Evolutionary conservation across 1,140 invertebrate species (phyloP).

Genomic region (Drosophila rhopaloa): DNA sequence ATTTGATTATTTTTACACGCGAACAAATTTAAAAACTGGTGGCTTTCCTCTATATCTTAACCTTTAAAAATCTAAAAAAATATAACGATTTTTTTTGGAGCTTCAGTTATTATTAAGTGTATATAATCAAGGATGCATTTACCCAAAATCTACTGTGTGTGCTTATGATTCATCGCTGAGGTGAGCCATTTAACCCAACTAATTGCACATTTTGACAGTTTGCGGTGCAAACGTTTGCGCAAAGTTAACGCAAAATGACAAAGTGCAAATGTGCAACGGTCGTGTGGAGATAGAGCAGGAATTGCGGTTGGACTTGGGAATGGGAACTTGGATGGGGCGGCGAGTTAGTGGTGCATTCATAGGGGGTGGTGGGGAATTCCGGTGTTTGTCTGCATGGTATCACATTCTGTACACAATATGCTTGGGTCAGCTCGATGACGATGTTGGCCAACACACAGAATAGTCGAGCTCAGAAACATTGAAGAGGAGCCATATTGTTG

Average conservation of each 20-base stretch:
- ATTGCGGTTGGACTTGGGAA: slow-evolving; percentile 24
- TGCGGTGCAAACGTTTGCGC: slow-evolving; percentile 62
- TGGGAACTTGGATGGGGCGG: background rate
- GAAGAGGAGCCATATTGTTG: slow-evolving; percentile 14
- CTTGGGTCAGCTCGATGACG: slow-evolving; percentile 36
- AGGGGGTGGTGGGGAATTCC: slow-evolving; percentile 2
- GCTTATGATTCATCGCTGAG: slow-evolving; percentile 45
- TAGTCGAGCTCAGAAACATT: slow-evolving; percentile 11
- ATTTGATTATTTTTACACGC: no score
- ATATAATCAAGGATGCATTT: background rate
- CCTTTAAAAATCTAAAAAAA: no score
- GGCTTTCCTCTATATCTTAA: no score
- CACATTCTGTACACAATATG: slow-evolving; percentile 48
- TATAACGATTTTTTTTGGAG: no score
- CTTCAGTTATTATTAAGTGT: no score
- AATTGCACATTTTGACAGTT: slow-evolving; percentile 72
- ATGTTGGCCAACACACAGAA: slow-evolving; percentile 16
- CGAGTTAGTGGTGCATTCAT: slow-evolving; percentile 1
- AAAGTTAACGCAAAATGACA: slow-evolving; percentile 53
- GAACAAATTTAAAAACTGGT: no score
- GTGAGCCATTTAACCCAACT: slow-evolving; percentile 43
- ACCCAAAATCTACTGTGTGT: background rate
- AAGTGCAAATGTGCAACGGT: slow-evolving; percentile 50
- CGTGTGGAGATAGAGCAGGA: slow-evolving; percentile 38
- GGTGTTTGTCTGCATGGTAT: slow-evolving; percentile 23